Evolutionary conservation across 2,113 vertebrate genomes (phyloP).

Genomic region (Cochlearius cochlearius): DNA sequence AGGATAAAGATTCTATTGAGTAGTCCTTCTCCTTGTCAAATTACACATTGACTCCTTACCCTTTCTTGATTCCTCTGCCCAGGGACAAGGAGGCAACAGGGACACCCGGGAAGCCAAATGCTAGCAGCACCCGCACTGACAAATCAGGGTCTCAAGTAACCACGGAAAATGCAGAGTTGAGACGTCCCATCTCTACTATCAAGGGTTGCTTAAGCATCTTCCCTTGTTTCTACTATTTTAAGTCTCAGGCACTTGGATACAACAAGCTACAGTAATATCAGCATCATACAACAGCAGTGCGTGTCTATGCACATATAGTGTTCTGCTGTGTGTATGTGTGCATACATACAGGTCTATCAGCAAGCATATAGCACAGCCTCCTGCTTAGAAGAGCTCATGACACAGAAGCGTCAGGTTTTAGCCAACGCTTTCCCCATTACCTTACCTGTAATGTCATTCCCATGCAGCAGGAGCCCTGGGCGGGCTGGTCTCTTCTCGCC

Average conservation of each 20-base stretch:
- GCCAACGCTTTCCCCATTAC: not conserved
- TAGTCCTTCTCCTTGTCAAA: not conserved
- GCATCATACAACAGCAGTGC: not conserved
- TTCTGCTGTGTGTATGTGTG: not conserved
- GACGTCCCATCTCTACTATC: not conserved
- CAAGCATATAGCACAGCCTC: not conserved
- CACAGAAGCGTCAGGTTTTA: not conserved
- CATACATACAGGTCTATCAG: not conserved
- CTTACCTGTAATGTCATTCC: not conserved
- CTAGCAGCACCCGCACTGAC: not conserved
- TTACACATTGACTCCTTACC: not conserved
- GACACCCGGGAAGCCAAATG: not conserved
- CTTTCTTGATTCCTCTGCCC: not conserved
- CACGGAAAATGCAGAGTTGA: not conserved
- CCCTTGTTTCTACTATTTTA: not conserved
- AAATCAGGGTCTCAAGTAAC: not conserved
- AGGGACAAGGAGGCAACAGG: not conserved
- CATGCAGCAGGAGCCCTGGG: not conserved
- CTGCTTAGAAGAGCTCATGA: not conserved
- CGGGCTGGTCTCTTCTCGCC: not conserved
- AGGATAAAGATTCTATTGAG: not conserved
- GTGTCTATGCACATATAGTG: accelerated
- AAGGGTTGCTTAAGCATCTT: not conserved
- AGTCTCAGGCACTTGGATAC: not conserved
- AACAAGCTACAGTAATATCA: not conserved